These are phyloP conservation scores for Mesocentrotus franciscanus DNA, from an alignment of 53 echinoderm and acorn worm genomes.

Conservation along the genomic window DNA sequence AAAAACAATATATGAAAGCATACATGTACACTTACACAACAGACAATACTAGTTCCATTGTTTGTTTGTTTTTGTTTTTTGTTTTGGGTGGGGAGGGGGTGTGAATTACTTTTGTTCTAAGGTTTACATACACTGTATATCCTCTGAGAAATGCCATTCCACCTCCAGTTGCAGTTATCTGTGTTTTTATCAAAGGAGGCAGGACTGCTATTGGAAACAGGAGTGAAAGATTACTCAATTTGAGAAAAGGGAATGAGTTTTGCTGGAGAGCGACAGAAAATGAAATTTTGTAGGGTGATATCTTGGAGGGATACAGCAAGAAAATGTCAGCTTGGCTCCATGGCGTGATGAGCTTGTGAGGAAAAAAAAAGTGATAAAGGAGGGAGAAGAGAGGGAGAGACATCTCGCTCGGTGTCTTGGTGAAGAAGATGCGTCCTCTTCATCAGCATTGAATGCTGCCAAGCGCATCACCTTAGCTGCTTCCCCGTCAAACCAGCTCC, in stretches of 20 bases:
- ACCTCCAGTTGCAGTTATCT: background rate
- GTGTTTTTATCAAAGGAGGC: background rate
- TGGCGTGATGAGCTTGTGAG: conserved; percentile 22
- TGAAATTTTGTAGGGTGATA: conserved; percentile 1
- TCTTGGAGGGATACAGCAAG: conserved; percentile 1
- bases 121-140: background rate
- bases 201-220: background rate
- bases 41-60: too few relatives aligned
- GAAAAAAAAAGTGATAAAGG: conserved; percentile 7
- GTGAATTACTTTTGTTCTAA: background rate
- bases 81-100: too few relatives aligned
- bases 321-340: conserved; percentile 49
- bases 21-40: too few relatives aligned
- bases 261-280: background rate
- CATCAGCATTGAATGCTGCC: conserved; percentile 62
- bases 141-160: too few relatives aligned
- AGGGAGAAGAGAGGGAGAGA: conserved; percentile 37
- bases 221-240: background rate
- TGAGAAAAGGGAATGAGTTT: background rate
- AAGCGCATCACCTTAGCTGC: conserved; percentile 61
- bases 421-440: conserved; percentile 38
- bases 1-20: too few relatives aligned
- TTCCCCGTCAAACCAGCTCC: conserved; percentile 29
- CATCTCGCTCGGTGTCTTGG: background rate
- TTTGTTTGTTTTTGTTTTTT: too few relatives aligned